Conservation (phyloP, 2,888 invertebrate genomes). For the Apodemia mormo region DNA sequence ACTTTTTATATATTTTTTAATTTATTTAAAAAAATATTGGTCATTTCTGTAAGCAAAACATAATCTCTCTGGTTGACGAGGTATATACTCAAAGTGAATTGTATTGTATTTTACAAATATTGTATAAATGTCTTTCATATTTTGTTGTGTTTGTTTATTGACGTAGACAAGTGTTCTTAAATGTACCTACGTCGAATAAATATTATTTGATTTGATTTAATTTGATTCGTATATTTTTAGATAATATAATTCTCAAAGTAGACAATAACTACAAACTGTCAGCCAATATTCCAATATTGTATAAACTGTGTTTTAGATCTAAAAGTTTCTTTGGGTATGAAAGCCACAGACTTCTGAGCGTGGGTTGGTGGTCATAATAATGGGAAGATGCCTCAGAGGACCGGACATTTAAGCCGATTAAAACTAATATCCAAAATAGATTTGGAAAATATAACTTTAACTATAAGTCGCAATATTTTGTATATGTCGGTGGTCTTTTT, state of each 20-base stretch:
- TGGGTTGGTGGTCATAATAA: background rate
- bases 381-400: background rate
- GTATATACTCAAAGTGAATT: too few relatives aligned
- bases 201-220: too few relatives aligned
- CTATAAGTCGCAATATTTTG: background rate
- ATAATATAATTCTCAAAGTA: background rate
- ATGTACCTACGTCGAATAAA: too few relatives aligned
- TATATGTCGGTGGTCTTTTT: background rate
- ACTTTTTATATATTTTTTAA: too few relatives aligned
- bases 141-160: too few relatives aligned
- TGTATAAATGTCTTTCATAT: too few relatives aligned
- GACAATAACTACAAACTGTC: background rate
- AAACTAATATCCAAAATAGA: background rate
- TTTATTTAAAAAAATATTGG: too few relatives aligned
- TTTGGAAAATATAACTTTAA: background rate
- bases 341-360: background rate
- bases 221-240: slow-evolving; percentile 15
- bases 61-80: too few relatives aligned
- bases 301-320: background rate
- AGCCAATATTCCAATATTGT: background rate
- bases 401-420: background rate
- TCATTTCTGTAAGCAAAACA: too few relatives aligned
- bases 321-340: background rate
- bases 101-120: too few relatives aligned
- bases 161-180: too few relatives aligned